Percentiles rank a stretch among this genome's conserved stretches.
phyloP scores from a whole-genome alignment of 2,797 vertebrate genomes.

The Myripristis murdjan region DNA sequence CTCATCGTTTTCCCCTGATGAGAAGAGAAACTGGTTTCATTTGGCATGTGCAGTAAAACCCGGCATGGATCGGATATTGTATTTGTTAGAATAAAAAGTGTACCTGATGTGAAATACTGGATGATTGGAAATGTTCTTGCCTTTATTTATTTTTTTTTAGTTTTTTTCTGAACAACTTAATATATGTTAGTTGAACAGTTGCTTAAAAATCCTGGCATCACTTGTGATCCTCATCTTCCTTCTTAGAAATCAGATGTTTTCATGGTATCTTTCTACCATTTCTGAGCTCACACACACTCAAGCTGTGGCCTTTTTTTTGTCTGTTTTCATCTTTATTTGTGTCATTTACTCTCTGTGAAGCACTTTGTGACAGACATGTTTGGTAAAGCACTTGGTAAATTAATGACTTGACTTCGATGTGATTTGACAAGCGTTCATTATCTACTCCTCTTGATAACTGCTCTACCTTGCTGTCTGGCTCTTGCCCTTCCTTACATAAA shows the following conservation, averaged over 20 bases:
- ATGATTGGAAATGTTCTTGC: no score
- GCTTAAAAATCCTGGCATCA: conserved; percentile 14
- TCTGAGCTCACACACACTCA: not conserved
- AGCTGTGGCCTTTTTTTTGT: conserved; percentile 20
- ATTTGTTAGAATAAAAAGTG: no score
- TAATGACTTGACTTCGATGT: conserved; percentile 23
- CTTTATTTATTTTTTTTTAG: no score
- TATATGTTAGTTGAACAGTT: not conserved
- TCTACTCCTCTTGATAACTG: conserved; percentile 8
- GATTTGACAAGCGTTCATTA: conserved; percentile 35
- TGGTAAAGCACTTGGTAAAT: conserved; percentile 48
- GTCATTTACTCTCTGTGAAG: conserved; percentile 42
- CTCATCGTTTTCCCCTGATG: no score
- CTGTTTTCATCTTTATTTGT: conserved; percentile 49
- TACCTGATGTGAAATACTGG: no score
- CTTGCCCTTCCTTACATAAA: conserved; percentile 8
- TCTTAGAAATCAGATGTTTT: conserved; percentile 33
- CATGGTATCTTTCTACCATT: conserved; percentile 36
- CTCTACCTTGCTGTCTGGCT: conserved; percentile 40
- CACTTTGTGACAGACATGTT: conserved; percentile 27
- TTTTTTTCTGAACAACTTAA: not conserved
- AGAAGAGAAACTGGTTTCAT: no score
- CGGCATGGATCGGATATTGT: no score
- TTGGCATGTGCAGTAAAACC: no score
- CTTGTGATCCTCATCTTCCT: conserved; percentile 25